phyloP scores from a whole-genome alignment of 2,113 vertebrate genomes.

The Odocoileus virginianus region DNA sequence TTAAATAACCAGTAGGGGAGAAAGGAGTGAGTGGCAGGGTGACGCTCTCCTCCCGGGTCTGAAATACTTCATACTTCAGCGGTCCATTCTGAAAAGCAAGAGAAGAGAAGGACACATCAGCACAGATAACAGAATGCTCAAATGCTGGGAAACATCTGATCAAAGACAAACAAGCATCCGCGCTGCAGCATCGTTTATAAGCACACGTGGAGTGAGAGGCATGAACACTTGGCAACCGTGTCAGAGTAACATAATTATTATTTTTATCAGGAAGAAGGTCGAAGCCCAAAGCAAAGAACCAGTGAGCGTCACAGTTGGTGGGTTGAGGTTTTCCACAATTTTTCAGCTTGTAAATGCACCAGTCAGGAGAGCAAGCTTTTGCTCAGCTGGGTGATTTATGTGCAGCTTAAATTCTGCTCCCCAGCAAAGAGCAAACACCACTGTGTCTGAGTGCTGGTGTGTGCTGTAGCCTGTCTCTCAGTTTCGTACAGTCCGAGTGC shows the following conservation, averaged over 20 bases:
- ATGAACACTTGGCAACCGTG: slow-evolving; percentile 5
- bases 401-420: not conserved
- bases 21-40: slow-evolving; percentile 76
- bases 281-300: slow-evolving; percentile 38
- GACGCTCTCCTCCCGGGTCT: slow-evolving; percentile 78
- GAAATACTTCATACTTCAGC: slow-evolving; percentile 87
- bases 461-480: not conserved
- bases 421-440: not conserved
- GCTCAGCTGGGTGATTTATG: not conserved
- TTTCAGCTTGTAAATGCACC: not conserved
- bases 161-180: slow-evolving; percentile 25
- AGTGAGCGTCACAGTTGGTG: not conserved
- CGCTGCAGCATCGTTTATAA: not conserved
- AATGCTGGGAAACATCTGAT: slow-evolving; percentile 39
- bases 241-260: slow-evolving; percentile 52
- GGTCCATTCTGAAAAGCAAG: slow-evolving; percentile 81
- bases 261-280: slow-evolving; percentile 36
- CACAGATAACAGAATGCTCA: not conserved
- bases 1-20: slow-evolving; percentile 87
- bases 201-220: not conserved
- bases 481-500: not conserved
- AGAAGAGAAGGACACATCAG: slow-evolving; percentile 52
- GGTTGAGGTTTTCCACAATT: slow-evolving; percentile 6
- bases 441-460: not conserved
- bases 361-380: slow-evolving; percentile 20